Evolutionary conservation across 2,797 vertebrate species (phyloP), one percentile per base, ranked within the genome.

Genomic region (Ctenochaetus hawaiiensis): DNA sequence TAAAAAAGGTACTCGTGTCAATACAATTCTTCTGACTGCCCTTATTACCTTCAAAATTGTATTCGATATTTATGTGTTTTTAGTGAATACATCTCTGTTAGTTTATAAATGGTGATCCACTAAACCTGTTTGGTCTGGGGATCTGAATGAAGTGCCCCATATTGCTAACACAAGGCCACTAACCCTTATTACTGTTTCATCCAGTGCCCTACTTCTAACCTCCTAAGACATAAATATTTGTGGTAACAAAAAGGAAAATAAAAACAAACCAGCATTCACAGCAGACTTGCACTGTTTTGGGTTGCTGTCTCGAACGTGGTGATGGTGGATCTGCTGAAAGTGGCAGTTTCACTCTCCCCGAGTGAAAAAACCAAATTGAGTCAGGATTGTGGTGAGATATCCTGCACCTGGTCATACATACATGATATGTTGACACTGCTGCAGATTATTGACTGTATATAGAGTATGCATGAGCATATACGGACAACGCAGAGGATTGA

Each of bases 371-470:
- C 39, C 7, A 10, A 37, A 63, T 68, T 52, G 41, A 59, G 30
- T 72, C 18, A 65, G 0, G 2, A 41, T 43, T 2, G 54, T 14
- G 39, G 30, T 5, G 47, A 47, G 39, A 61, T 44, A 63, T 34
- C 13, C 13, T 62, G 45, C 10, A 65, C 54, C n/a, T 66, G 10
- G 14, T 14, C 39, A 8, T 39, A 39, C 43, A 67, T 61, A 51
- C 54, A 59, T 59, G 23, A 56, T 26, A 22, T 34, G 14, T n/a
- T 63, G 59, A 37, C 52, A 53, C 30, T 18, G 63, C 61, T 77
- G 30, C 41, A 57, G 12, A 48, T 22, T 22, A 22, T 10, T 41
- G 13, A 41, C 43, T 44, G 8, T 53, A 8, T 78, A 48, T 64
- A 63, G 58, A 59, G 17, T 1, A 72, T 62, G 7, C 30, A 23